A percentile compares a stretch with the other conserved stretches of the same genome.
phyloP scores from a whole-genome alignment of 2,113 vertebrate genomes.

The Malurus melanocephalus region DNA sequence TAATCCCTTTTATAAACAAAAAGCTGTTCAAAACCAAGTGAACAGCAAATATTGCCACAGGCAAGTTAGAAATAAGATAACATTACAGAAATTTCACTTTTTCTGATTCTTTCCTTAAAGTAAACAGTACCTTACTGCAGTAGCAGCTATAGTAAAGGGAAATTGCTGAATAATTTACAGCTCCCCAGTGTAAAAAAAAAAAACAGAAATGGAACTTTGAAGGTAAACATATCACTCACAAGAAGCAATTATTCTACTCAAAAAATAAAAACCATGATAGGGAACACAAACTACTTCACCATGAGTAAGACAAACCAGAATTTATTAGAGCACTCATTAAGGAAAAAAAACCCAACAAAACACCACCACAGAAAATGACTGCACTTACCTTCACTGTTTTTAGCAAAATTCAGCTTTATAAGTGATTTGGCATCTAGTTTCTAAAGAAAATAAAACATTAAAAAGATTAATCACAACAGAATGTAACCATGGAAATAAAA shows the following conservation, averaged over 20 bases:
- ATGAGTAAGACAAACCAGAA: not conserved
- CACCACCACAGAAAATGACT: not conserved
- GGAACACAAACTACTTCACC: not conserved
- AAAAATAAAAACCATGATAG: not conserved
- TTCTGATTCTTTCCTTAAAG: not conserved
- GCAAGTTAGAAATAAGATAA: not conserved
- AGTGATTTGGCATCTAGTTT: constrained; percentile 93
- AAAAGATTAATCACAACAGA: constrained; percentile 16
- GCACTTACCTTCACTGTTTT: constrained; percentile 91
- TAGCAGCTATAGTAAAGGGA: not conserved
- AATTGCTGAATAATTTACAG: constrained; percentile 12
- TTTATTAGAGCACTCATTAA: not conserved
- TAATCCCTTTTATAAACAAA: constrained; percentile 13
- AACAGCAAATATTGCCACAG: not conserved
- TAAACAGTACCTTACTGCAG: not conserved
- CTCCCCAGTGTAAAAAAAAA: not conserved
- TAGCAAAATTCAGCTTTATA: constrained; percentile 89
- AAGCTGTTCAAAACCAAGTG: constrained; percentile 10
- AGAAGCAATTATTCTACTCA: not conserved
- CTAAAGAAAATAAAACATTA: constrained; percentile 64
- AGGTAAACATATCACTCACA: not conserved
- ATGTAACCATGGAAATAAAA: not conserved
- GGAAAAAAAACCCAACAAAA: not conserved
- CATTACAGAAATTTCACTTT: not conserved
- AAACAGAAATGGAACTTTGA: constrained; percentile 1